A percentile compares a stretch with the other conserved stretches of the same genome.
Evolutionary conservation across 2,113 vertebrate genomes (phyloP).

Genomic region (Tachuris rubrigastra): DNA sequence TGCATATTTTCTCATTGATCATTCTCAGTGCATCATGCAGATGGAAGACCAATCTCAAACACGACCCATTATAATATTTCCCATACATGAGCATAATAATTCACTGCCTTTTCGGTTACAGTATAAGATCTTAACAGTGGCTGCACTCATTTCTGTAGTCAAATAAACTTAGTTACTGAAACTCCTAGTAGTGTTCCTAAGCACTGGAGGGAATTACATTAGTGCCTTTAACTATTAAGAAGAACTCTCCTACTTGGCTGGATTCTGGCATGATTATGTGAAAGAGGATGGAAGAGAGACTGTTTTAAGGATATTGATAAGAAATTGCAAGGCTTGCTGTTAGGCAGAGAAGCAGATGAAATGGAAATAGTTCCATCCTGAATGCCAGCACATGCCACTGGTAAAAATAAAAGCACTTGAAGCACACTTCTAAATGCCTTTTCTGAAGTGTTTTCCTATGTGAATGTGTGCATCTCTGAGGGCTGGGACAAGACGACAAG

Average conservation of each 20-base stretch:
- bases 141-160: background rate
- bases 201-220: background rate
- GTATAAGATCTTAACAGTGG: background rate
- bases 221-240: background rate
- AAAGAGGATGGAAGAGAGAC: background rate
- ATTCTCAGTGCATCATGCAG: background rate
- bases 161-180: slow-evolving; percentile 16
- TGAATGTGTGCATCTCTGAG: background rate
- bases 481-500: background rate
- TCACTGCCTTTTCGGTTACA: slow-evolving; percentile 12
- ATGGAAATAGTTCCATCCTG: background rate
- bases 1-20: slow-evolving; percentile 39
- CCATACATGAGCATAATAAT: background rate
- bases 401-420: background rate
- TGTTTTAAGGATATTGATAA: background rate
- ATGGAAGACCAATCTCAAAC: background rate
- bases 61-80: slow-evolving; percentile 6
- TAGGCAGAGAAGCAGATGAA: background rate
- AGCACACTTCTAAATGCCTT: background rate
- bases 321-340: background rate
- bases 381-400: background rate
- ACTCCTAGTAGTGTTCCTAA: slow-evolving; percentile 5
- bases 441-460: background rate
- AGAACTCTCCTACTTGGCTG: background rate
- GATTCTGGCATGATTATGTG: background rate